Percentiles rank a stretch among this genome's conserved stretches.
Conservation (phyloP, 2,888 invertebrate species). For the Deilephila porcellus region DNA sequence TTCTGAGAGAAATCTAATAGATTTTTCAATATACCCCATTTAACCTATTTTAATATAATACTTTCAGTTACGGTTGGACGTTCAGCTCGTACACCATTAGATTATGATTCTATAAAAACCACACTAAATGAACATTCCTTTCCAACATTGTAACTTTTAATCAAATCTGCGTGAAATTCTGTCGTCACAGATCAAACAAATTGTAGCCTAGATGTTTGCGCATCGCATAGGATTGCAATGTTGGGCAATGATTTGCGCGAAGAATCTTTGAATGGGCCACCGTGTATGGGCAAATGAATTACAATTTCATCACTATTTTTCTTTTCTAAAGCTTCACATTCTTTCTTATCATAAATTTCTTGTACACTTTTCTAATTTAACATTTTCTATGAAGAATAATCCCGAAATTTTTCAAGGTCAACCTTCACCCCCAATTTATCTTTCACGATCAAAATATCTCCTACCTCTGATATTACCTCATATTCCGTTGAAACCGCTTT, state of each 20-base stretch:
- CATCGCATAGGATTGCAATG: neutral
- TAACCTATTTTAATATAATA: no score
- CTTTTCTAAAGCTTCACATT: neutral
- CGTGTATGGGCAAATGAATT: neutral
- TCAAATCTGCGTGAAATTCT: neutral
- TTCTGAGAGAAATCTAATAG: no score
- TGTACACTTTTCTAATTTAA: no score
- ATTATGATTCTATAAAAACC: no score
- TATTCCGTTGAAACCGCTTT: neutral
- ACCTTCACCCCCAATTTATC: neutral
- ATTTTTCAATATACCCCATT: no score
- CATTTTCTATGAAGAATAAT: neutral
- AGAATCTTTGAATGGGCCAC: conserved; percentile 3
- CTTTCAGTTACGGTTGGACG: no score
- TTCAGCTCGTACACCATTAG: no score
- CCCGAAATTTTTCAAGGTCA: neutral
- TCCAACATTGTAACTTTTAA: neutral
- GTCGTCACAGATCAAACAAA: neutral
- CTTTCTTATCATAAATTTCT: no score
- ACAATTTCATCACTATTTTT: neutral
- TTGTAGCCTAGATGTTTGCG: conserved; percentile 4
- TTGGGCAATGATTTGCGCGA: neutral
- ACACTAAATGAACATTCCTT: no score
- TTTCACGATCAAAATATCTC: neutral
- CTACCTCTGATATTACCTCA: neutral